A percentile compares a stretch with the other conserved stretches of the same genome.
Conservation (phyloP, 2,797 vertebrate genomes). For the Cyclopterus lumpus region DNA sequence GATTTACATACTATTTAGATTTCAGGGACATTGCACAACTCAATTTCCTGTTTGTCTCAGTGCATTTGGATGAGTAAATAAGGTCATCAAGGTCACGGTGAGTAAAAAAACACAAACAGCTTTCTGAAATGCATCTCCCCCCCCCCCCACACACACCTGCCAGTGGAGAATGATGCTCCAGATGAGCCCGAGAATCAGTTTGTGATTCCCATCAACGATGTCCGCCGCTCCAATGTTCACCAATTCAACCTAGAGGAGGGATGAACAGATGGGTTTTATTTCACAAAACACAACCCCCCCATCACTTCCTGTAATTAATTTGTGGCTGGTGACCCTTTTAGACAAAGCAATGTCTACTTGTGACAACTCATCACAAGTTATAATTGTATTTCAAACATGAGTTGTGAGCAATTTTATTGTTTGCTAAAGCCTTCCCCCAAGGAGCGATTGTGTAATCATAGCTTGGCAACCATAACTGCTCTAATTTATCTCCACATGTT, state of each 20-base stretch:
- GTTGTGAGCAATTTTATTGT: not conserved
- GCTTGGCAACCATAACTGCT: not conserved
- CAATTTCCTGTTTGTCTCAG: not conserved
- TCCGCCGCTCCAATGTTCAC: conserved; percentile 98
- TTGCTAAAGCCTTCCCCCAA: not conserved
- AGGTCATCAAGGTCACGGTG: conserved; percentile 1
- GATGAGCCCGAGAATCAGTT: conserved; percentile 97
- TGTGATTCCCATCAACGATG: conserved; percentile 99
- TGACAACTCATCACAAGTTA: not conserved
- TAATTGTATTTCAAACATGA: not conserved
- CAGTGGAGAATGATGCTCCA: conserved; percentile 99
- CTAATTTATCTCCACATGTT: not conserved
- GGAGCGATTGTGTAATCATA: not conserved
- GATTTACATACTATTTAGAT: not conserved
- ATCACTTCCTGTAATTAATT: not conserved
- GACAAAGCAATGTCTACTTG: not conserved
- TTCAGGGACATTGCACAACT: not conserved
- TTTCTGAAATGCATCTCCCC: not conserved
- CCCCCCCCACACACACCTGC: conserved; percentile 88
- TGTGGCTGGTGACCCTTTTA: not conserved
- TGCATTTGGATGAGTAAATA: not conserved
- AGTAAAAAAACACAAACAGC: not conserved
- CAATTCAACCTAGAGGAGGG: conserved; percentile 91
- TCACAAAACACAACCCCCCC: not conserved
- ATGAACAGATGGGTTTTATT: not conserved